A percentile compares a stretch with the other conserved stretches of the same genome.
phyloP scores from a whole-genome alignment of 2,888 invertebrate genomes.

The Diarsia mendica region DNA sequence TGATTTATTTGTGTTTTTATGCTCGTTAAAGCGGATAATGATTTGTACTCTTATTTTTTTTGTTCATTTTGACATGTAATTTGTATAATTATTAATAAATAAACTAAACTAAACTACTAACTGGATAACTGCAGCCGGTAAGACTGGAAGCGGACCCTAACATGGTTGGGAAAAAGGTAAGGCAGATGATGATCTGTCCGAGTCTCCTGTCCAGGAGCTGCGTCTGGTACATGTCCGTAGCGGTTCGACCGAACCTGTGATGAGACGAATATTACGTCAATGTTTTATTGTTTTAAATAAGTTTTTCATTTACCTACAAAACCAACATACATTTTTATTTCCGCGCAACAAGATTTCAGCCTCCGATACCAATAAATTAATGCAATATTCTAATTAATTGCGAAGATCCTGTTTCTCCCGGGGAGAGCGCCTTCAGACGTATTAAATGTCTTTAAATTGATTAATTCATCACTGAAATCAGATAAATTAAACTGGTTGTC shows the following conservation, averaged over 20 bases:
- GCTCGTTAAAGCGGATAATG: too few relatives aligned
- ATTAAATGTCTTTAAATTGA: slow-evolving; percentile 40
- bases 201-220: background rate
- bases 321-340: slow-evolving; percentile 22
- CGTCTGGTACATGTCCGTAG: background rate
- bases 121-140: too few relatives aligned
- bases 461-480: slow-evolving; percentile 19
- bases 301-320: background rate
- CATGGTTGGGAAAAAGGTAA: too few relatives aligned
- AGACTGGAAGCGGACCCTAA: too few relatives aligned
- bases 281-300: background rate
- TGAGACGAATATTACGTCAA: background rate
- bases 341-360: slow-evolving; percentile 10
- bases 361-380: slow-evolving; percentile 44
- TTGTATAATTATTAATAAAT: too few relatives aligned
- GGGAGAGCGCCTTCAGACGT: slow-evolving; percentile 13
- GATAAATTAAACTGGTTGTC: slow-evolving; percentile 27
- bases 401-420: slow-evolving; percentile 44
- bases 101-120: too few relatives aligned
- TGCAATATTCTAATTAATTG: slow-evolving; percentile 47
- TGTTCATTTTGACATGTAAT: too few relatives aligned
- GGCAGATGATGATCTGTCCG: background rate
- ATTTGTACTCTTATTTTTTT: too few relatives aligned
- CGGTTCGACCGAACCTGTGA: background rate
- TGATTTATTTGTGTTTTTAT: too few relatives aligned